phyloP scores from a whole-genome alignment of 2,888 invertebrate species.

The Spialia ferax region DNA sequence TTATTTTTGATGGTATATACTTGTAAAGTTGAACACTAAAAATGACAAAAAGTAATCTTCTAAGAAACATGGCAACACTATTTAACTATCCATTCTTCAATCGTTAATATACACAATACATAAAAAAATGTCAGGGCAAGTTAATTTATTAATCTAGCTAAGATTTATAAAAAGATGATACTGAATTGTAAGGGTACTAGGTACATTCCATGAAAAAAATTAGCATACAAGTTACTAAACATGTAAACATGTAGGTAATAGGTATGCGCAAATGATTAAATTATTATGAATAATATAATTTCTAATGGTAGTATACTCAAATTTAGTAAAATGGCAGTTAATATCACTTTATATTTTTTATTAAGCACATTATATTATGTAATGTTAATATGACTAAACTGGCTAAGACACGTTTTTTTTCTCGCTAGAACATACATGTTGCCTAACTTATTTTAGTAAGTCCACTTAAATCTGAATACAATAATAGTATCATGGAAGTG shows the following conservation, averaged over 20 bases:
- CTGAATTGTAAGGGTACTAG: not conserved
- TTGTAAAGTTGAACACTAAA: not conserved
- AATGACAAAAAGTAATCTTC: conserved; percentile 6
- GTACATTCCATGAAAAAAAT: conserved; percentile 11
- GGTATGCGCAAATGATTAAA: conserved; percentile 11
- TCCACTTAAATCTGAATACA: no score
- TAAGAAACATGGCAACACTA: conserved; percentile 24
- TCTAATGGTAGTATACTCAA: conserved; percentile 49
- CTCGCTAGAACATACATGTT: no score
- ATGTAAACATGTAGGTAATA: no score
- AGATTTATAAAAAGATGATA: conserved; percentile 23
- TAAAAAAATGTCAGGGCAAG: conserved; percentile 27
- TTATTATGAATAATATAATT: conserved; percentile 39
- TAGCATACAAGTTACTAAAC: not conserved
- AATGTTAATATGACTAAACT: no score
- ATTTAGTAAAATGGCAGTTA: conserved; percentile 75
- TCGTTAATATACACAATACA: not conserved
- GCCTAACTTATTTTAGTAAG: no score
- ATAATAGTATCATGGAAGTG: no score
- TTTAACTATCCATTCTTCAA: conserved; percentile 15
- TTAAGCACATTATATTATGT: conserved; percentile 52
- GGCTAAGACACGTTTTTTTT: no score
- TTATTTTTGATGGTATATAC: conserved; percentile 5
- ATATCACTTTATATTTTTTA: conserved; percentile 65
- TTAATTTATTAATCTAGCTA: conserved; percentile 30